Conservation (phyloP, 2,113 vertebrate species). For the Aythya baeri region DNA sequence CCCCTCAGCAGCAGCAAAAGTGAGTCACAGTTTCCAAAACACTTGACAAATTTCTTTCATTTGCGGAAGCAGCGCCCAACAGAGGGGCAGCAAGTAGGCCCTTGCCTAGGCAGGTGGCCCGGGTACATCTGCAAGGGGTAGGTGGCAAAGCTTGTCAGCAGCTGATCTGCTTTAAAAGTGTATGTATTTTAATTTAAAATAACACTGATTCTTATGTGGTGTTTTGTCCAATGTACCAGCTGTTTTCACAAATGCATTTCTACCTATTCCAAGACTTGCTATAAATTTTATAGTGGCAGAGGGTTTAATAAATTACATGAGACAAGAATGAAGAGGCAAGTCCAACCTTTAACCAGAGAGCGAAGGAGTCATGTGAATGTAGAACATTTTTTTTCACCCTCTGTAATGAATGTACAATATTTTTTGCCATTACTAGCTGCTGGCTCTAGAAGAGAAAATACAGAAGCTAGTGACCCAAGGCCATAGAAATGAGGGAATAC, state of each 20-base stretch:
- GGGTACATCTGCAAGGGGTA: not conserved
- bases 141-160: not conserved
- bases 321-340: not conserved
- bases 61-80: not conserved
- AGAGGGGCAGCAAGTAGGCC: not conserved
- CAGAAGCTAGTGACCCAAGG: not conserved
- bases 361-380: not conserved
- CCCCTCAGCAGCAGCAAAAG: rapidly evolving
- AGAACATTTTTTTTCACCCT: not conserved
- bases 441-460: not conserved
- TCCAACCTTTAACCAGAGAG: not conserved
- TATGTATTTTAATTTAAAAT: not conserved
- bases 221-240: not conserved
- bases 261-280: not conserved
- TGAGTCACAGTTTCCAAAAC: not conserved
- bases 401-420: not conserved
- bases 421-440: not conserved
- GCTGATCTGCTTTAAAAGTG: not conserved
- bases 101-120: not conserved
- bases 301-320: not conserved
- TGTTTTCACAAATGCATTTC: not conserved
- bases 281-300: not conserved
- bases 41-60: not conserved
- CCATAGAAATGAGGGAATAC: not conserved
- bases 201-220: not conserved